Evolutionary conservation across 2,888 invertebrate species (phyloP), one percentile per base, ranked within the genome.

Genomic region (Ennomos quercinarius): DNA sequence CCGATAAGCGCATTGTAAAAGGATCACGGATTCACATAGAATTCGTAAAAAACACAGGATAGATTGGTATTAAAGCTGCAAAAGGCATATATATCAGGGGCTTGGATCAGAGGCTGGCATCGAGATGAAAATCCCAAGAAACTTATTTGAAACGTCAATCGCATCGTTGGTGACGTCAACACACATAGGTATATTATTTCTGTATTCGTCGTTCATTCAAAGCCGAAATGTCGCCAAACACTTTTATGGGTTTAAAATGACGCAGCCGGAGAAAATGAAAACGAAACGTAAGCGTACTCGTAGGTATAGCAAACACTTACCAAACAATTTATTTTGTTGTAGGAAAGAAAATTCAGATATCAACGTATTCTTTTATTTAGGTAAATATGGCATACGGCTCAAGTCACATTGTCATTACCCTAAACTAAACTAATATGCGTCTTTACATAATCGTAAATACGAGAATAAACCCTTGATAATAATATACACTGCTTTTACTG

Each of bases 91-190:
- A 66, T 67, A 70, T 63, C 63, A 57, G 57, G 17, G 17, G 67
- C 64, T 51, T 55, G 67, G 66, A 66, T 70, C 66, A 71, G 68
- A 59, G 60, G 61, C 53, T 61, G 63, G 45, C 63, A 48, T 27
- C 55, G 47, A 57, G 73, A 71, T 72, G 68, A 74, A 73, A 73
- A 71, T 63, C 52, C 45, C 51, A 61, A 61, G 66, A 58, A 61
- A 57, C 61, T 65, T 77, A 79, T 76, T 78, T 73, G 71, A 77
- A 73, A 72, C 63, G 77, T 74, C 76, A 75, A 73, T 78, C 71
- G 71, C 70, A 70, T 63, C 38, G 48, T 55, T 67, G 50, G 56
- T 64, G 63, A 56, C 53, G 64, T 65, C 54, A 65, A 27, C 42
- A 43, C 36, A 17, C 17, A 45, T 36, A n/a, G n/a, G n/a, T n/a